Percentiles rank a stretch among this genome's conserved stretches.
These are phyloP conservation scores for Ictidomys tridecemlineatus DNA, from an alignment of 2,113 vertebrate genomes.

Conservation along the genomic window DNA sequence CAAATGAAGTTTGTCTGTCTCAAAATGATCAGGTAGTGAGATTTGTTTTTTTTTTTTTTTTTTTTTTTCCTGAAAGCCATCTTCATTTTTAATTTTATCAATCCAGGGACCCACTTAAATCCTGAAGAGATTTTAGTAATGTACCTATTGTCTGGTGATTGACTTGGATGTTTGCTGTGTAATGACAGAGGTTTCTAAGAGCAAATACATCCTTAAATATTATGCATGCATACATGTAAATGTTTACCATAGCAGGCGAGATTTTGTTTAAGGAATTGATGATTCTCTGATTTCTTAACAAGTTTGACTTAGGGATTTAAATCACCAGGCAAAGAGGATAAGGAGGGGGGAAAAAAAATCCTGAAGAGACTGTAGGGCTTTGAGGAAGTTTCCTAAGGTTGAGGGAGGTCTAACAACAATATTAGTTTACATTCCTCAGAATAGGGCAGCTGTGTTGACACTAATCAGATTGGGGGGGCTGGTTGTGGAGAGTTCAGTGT, in stretches of 20 bases:
- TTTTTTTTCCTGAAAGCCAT: neutral
- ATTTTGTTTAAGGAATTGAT: constrained; percentile 31
- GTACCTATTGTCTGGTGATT: neutral
- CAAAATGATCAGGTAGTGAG: constrained; percentile 50
- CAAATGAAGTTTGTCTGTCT: constrained; percentile 30
- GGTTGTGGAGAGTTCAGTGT: constrained; percentile 29
- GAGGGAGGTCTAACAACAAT: constrained; percentile 87
- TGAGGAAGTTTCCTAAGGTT: constrained; percentile 86
- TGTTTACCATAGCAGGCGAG: neutral
- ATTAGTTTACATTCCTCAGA: constrained; percentile 90
- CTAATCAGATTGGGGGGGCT: constrained; percentile 74
- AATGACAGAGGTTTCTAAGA: constrained; percentile 32
- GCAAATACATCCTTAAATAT: neutral
- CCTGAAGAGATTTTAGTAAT: neutral
- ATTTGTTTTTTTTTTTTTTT: neutral
- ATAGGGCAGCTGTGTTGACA: constrained; percentile 90
- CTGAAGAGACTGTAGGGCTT: constrained; percentile 75
- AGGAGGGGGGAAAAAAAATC: neutral
- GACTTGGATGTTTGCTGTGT: constrained; percentile 31
- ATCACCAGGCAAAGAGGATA: constrained; percentile 40
- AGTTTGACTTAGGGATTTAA: constrained; percentile 65
- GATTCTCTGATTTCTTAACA: neutral
- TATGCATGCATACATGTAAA: neutral
- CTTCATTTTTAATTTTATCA: neutral
- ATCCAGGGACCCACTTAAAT: constrained; percentile 14